phyloP scores from a whole-genome alignment of 1,140 invertebrate genomes.

The Brachionus rubens region DNA sequence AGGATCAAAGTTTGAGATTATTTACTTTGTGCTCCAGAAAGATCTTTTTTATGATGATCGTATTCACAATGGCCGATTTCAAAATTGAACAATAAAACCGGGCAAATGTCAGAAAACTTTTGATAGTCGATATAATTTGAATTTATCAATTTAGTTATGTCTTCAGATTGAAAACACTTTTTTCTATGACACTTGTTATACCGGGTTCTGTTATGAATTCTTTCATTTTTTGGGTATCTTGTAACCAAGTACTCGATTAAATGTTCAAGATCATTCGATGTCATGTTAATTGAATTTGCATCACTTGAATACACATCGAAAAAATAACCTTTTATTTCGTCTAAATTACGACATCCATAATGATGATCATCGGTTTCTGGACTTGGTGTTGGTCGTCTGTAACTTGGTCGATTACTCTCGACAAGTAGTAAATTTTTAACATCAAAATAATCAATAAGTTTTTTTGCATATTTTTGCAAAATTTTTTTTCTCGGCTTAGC shows the following conservation, averaged over 20 bases:
- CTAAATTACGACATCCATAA: neutral
- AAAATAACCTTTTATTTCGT: slow-evolving; percentile 25
- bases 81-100: slow-evolving; percentile 17
- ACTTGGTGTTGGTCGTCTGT: neutral
- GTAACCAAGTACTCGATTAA: slow-evolving; percentile 32
- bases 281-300: neutral
- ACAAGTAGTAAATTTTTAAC: neutral
- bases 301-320: slow-evolving; percentile 18
- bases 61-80: slow-evolving; percentile 29
- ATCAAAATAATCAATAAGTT: slow-evolving; percentile 37
- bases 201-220: neutral
- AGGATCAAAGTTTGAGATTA: neutral
- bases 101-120: slow-evolving; percentile 11
- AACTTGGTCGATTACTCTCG: neutral
- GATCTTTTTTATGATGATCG: neutral
- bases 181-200: neutral
- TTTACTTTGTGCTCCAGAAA: slow-evolving; percentile 5
- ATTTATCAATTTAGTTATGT: neutral
- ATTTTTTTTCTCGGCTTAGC: neutral
- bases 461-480: neutral
- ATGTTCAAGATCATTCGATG: neutral
- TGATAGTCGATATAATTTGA: slow-evolving; percentile 8
- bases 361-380: neutral
- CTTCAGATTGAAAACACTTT: slow-evolving; percentile 23
- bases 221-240: slow-evolving; percentile 15